phyloP scores from a whole-genome alignment of 2,797 vertebrate genomes.

The Manis javanica region DNA sequence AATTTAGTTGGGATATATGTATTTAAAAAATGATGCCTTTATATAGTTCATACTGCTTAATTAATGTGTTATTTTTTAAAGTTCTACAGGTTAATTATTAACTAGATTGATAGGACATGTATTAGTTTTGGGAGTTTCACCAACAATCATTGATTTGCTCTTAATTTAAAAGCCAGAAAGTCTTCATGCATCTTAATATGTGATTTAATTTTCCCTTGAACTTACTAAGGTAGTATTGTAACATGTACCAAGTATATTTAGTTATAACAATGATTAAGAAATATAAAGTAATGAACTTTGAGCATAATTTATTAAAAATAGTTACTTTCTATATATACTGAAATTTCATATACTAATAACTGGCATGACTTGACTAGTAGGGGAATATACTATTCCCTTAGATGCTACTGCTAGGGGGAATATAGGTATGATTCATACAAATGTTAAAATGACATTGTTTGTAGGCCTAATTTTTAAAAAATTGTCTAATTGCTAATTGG shows the following conservation, averaged over 20 bases:
- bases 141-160: not conserved
- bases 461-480: not conserved
- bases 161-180: not conserved
- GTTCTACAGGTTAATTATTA: not conserved
- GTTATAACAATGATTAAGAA: not conserved
- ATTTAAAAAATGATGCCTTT: conserved; percentile 5
- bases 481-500: not conserved
- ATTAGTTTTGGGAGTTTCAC: conserved; percentile 1
- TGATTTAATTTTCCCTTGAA: conserved; percentile 42
- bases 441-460: conserved; percentile 16
- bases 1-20: not conserved
- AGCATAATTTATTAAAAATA: conserved; percentile 39
- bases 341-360: not conserved
- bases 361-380: not conserved
- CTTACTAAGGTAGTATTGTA: not conserved
- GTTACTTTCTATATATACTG: not conserved
- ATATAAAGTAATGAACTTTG: not conserved
- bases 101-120: not conserved
- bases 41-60: not conserved
- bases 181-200: not conserved
- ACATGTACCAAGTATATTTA: not conserved
- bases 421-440: not conserved
- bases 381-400: not conserved
- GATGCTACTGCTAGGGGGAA: not conserved
- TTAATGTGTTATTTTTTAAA: not conserved